phyloP scores from a whole-genome alignment of 2,888 invertebrate genomes.

The Steinernema hermaphroditum region DNA sequence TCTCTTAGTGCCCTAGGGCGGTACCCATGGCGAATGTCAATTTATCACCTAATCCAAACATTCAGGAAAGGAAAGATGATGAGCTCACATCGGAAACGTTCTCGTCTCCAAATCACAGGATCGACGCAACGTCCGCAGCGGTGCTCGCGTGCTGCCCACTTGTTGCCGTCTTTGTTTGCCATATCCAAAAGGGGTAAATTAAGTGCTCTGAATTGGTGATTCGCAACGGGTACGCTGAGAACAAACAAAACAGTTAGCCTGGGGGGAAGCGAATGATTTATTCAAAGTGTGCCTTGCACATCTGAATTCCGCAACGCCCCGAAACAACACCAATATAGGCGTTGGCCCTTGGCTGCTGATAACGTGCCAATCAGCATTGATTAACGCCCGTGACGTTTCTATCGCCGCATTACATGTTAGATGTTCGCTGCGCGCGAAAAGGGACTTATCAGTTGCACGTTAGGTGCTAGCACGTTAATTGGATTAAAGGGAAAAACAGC shows the following conservation, averaged over 20 bases:
- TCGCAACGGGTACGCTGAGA: neutral
- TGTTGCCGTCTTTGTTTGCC: neutral
- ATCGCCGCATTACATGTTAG: neutral
- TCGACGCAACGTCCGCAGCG: neutral
- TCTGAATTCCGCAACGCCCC: conserved; percentile 8
- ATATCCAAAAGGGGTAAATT: neutral
- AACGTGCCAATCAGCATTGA: neutral
- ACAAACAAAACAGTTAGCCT: neutral
- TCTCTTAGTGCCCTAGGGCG: conserved; percentile 5
- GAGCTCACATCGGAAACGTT: neutral
- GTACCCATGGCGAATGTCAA: conserved; percentile 9
- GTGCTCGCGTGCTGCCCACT: neutral
- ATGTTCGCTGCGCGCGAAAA: neutral
- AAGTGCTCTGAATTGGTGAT: neutral
- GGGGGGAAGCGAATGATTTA: conserved; percentile 1
- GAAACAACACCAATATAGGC: neutral
- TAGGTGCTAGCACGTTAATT: neutral
- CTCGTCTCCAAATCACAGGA: neutral
- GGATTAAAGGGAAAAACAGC: neutral
- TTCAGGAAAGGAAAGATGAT: conserved; percentile 5
- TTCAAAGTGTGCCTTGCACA: neutral
- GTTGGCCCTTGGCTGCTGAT: neutral
- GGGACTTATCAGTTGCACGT: neutral
- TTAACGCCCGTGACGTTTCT: neutral
- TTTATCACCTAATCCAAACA: conserved; percentile 31